Evolutionary conservation across 2,797 vertebrate species (phyloP), one percentile per base, ranked within the genome.

Genomic region (Coccyzus lansbergi): DNA sequence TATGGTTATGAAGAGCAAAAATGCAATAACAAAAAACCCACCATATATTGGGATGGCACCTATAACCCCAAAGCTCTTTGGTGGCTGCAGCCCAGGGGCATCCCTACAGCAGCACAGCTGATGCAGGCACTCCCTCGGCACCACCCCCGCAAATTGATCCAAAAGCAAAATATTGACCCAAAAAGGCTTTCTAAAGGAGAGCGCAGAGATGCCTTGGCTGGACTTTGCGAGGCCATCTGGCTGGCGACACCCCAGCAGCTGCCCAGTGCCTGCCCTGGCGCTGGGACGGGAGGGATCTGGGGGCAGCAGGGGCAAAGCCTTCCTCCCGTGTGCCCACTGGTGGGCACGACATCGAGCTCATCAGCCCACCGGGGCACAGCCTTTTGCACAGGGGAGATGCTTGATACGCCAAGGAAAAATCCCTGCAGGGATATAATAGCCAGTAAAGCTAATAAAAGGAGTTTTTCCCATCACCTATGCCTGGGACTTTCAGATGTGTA

Each of bases 1-100:
- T 31, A 78, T 42, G 85, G 55, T 83, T 95, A 83, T 20, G 38
- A 96, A 94, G 63, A 85, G 74, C 13, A 93, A 48, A 84, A 94
- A 86, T 3, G 83, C 48, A 88, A 68, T 63, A 64, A 90, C 65
- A 90, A 96, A 94, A 86, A 86, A 81, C 17, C 38, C 40, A 71
- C 48, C 44, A 92, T 44, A 59, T 17, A 70, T 86, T 87, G 69
- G 59, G 52, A 74, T 28, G 64, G 59, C 29, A 92, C 15, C 26
- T 78, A 62, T 49, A 89, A 77, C 58, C n/a, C 28, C 24, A 64
- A 88, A 90, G 44, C 68, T 63, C 78, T 91, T 58, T 48, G 69
- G 51, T 53, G 56, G 31, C 36, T 26, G 2, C 11, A 22, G 59
- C 42, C 58, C 60, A 52, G 25, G 21, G 25, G 10, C 21, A 21